These are phyloP conservation scores for Plotosus lineatus DNA, from an alignment of 2,113 vertebrate genomes.

Conservation along the genomic window DNA sequence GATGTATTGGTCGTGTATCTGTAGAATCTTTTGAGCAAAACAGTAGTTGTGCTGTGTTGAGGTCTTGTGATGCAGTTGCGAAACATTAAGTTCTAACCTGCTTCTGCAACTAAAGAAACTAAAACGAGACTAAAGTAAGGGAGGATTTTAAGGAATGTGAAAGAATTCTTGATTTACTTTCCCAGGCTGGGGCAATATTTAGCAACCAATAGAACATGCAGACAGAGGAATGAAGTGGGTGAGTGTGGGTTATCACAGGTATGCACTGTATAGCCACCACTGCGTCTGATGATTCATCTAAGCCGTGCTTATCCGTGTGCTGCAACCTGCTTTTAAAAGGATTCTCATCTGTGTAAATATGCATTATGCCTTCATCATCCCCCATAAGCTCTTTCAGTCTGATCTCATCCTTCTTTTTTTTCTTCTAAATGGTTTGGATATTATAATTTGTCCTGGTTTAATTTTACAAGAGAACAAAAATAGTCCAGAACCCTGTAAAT, in stretches of 20 bases:
- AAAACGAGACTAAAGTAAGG: no score
- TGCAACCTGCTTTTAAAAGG: constrained; percentile 14
- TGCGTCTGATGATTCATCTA: no score
- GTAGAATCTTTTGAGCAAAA: constrained; percentile 22
- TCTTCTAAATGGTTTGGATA: constrained; percentile 1
- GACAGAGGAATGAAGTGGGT: no score
- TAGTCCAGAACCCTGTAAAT: not conserved
- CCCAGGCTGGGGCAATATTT: no score
- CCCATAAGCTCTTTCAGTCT: not conserved
- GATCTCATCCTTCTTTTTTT: not conserved
- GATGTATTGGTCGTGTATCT: no score
- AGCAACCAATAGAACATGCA: no score
- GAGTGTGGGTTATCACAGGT: no score
- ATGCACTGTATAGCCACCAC: no score
- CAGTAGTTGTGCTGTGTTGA: not conserved
- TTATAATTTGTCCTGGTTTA: constrained; percentile 28
- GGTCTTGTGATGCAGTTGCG: not conserved
- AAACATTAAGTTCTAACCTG: constrained; percentile 6
- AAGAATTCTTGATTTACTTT: no score
- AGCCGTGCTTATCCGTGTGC: not conserved
- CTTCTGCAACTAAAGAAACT: no score
- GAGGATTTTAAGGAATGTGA: no score
- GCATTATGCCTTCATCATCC: not conserved
- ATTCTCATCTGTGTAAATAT: constrained; percentile 28
- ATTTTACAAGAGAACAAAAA: constrained; percentile 32